Conservation (phyloP, 2,888 invertebrate species). For the Lycocerus yunnanus region DNA sequence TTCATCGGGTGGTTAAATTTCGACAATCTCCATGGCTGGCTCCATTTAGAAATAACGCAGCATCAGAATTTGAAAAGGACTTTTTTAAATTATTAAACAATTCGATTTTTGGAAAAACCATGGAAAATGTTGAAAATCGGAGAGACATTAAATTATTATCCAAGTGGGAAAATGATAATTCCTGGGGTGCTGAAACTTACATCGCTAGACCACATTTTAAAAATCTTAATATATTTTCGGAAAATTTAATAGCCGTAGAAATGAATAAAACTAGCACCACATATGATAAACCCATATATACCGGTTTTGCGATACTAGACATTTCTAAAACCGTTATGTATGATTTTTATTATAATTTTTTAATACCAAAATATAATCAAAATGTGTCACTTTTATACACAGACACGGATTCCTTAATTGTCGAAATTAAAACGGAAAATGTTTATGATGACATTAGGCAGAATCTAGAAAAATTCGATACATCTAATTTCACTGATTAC, state of each 20-base stretch:
- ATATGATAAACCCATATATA: constrained; percentile 51
- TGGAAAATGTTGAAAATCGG: constrained; percentile 52
- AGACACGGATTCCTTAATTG: constrained; percentile 44
- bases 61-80: constrained; percentile 49
- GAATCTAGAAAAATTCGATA: constrained; percentile 44
- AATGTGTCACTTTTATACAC: constrained; percentile 39
- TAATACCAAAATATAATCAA: constrained; percentile 40
- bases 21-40: constrained; percentile 47
- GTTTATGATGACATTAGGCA: constrained; percentile 44
- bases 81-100: constrained; percentile 52
- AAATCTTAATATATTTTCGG: constrained; percentile 41
- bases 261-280: constrained; percentile 37
- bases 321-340: constrained; percentile 51
- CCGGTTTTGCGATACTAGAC: constrained; percentile 50
- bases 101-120: constrained; percentile 50
- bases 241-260: constrained; percentile 48
- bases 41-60: constrained; percentile 34
- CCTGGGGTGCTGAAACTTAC: constrained; percentile 43
- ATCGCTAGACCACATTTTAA: constrained; percentile 47
- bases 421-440: constrained; percentile 44
- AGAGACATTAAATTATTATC: constrained; percentile 45
- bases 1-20: no score
- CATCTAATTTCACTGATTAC: constrained; percentile 38
- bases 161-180: constrained; percentile 36
- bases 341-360: constrained; percentile 47